Base-by-base conservation (phyloP, 2,888 invertebrate genomes). In the Acrocyrtus sp. region DNA sequence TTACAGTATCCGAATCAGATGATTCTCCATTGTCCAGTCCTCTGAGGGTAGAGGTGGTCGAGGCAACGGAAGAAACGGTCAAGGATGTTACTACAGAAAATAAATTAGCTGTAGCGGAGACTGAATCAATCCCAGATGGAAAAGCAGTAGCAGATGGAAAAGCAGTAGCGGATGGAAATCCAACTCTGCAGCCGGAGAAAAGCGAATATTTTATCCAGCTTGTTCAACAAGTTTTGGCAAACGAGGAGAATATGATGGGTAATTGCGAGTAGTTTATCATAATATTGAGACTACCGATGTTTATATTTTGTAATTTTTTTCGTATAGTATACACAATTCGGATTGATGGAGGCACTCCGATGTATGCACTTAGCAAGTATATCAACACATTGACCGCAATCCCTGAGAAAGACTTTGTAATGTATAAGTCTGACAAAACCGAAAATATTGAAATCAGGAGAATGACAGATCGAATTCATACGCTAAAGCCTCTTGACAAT, bases 341-440 rank as follows among this genome's bases (percentile, higher is more conserved):
- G 21, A 75, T 70, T 34, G 79, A 79, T 51, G 47, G 73, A n/a
- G 41, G 53, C 5, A 74, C 75, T 12, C 63, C 77, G 10, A 21
- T 78, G n/a, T 51, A 60, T 5, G 53, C 48, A 1, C 53, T 78
- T 0, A 80, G 80, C 56, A 22, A 27, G n/a, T 39, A 56, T 1
- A 41, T 78, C 0, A 50, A 58, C 10, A 21, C 47, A 10, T 43
- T 73, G 24, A 61, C 73, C 3, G 41, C 47, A 1, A 47, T 77
- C 0, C 34, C 56, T 2, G 78, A 80, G 27, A 66, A 54, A 2
- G 66, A 76, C 6, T 78, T 76, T 21, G 66, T 78, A 1, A 26
- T 80, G n/a, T 77, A 73, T 51, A 78, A 75, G 45, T 41, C 68
- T 1, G 72, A 77, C 10, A 61, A 74, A 10, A 74, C 66, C 0